These are phyloP conservation scores for Neogobius melanostomus DNA, from an alignment of 2,113 vertebrate genomes.

Conservation along the genomic window DNA sequence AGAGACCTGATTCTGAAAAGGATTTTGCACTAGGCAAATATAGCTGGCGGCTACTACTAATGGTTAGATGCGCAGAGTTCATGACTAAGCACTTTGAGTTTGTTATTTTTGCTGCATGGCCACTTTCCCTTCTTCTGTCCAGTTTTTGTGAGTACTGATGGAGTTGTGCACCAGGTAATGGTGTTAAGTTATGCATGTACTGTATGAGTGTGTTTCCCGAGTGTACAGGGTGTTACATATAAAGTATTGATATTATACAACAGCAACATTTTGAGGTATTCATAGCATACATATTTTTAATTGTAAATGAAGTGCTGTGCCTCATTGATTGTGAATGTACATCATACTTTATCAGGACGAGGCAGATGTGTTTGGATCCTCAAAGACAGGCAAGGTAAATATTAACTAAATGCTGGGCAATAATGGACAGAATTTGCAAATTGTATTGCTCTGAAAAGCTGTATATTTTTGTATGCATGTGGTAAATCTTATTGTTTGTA, in stretches of 20 bases:
- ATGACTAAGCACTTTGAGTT: constrained; percentile 60
- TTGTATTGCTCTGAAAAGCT: constrained; percentile 68
- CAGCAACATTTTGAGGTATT: constrained; percentile 56
- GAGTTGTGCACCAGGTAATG: constrained; percentile 35
- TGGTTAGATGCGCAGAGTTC: constrained; percentile 32
- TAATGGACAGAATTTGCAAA: constrained; percentile 59
- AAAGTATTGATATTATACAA: constrained; percentile 33
- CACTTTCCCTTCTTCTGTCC: constrained; percentile 34
- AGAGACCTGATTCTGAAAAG: constrained; percentile 18
- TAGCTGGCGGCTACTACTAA: constrained; percentile 15
- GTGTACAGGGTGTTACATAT: constrained; percentile 53
- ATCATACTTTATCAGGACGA: constrained; percentile 60
- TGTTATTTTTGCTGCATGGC: constrained; percentile 58
- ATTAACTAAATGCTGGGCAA: constrained; percentile 64
- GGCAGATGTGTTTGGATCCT: constrained; percentile 38
- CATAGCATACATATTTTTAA: constrained; percentile 46
- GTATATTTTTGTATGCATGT: constrained; percentile 87
- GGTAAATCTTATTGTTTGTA: constrained; percentile 76
- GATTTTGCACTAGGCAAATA: constrained; percentile 28
- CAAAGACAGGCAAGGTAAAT: constrained; percentile 27
- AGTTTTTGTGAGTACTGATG: constrained; percentile 44
- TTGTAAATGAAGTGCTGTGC: constrained; percentile 72
- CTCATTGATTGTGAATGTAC: constrained; percentile 76
- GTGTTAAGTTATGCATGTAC: constrained; percentile 65
- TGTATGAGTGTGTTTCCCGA: constrained; percentile 45